Base-by-base conservation (phyloP, 2,113 vertebrate genomes). In the Myotis lucifugus region DNA sequence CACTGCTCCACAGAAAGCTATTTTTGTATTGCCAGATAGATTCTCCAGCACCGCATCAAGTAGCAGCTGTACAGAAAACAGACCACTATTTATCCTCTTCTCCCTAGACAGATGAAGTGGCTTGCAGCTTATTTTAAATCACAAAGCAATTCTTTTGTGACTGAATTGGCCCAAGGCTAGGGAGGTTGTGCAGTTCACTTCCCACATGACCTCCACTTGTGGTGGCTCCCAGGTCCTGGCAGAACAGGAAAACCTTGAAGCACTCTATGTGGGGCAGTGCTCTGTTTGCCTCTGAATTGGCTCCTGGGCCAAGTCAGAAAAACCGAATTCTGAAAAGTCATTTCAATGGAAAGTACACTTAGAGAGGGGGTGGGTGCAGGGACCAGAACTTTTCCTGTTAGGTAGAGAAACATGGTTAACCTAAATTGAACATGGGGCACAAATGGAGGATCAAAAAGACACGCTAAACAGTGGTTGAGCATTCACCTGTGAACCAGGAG, bases 131-230 rank as follows among this genome's bases (percentile, higher is more conserved):
- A 78, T 93, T 95, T 94, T 90, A 90, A 96, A 90, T 88, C 93
- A 95, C 96, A 94, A 95, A 95, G 95, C 78, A 93, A 84, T 92
- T 95, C 92, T 95, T 93, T 81, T 93, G 93, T 81, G 42, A 27
- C 29, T 59, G 82, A 94, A 90, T 2, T 78, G 92, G 92, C 92
- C 76, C 61, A 61, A 91, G 86, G 85, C 77, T 67, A 89, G 9
- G 12, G 92, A 96, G 81, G 91, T 9, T 46, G 50, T 34, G 85
- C 93, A 97, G 95, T 93, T 91, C 79, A 81, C 88, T 97, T 93
- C 46, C 90, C 92, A 85, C 82, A n/a, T 34, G 93, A 96, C 76
- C 88, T 86, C 92, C 72, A 86, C 25, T 48, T 34, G 81, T 40
- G 94, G 87, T 6, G 37, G 17, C 94, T 97, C 95, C 92, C 92